Conservation (phyloP, 2,888 invertebrate species). For the Nowickia ferox region DNA sequence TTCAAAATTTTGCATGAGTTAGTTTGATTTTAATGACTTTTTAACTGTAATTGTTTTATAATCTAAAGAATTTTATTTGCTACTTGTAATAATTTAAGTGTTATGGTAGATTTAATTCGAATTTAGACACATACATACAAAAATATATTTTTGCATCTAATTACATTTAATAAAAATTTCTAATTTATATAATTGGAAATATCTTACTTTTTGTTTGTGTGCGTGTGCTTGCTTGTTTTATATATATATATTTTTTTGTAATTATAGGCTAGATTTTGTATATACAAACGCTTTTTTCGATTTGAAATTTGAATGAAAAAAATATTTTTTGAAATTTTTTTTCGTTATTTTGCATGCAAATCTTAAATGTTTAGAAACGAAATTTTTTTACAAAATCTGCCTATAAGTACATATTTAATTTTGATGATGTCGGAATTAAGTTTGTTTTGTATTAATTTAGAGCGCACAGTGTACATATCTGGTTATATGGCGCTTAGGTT, state of each 20-base stretch:
- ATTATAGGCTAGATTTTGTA: too few relatives aligned
- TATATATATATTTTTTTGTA: neutral
- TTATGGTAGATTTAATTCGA: conserved; percentile 17
- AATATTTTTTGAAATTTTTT: too few relatives aligned
- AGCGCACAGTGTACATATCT: conserved; percentile 2
- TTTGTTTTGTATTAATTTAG: neutral
- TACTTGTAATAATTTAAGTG: conserved; percentile 46
- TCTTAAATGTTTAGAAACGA: too few relatives aligned
- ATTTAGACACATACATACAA: conserved; percentile 10
- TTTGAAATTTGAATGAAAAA: too few relatives aligned
- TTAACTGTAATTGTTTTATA: conserved; percentile 24
- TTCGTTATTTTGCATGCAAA: too few relatives aligned
- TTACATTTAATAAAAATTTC: neutral
- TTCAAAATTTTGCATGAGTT: conserved; percentile 1
- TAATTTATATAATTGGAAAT: conserved; percentile 42
- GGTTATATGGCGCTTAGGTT: neutral
- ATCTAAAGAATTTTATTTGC: conserved; percentile 27
- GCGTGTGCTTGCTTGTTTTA: conserved; percentile 27
- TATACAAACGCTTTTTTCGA: too few relatives aligned
- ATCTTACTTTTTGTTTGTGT: conserved; percentile 57
- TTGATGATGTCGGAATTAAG: neutral
- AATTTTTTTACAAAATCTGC: too few relatives aligned
- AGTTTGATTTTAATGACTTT: conserved; percentile 16
- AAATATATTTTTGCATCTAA: conserved; percentile 2
- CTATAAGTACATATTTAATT: conserved; percentile 2